Evolutionary conservation across 2,113 vertebrate genomes (phyloP).

Genomic region (Ondatra zibethicus): DNA sequence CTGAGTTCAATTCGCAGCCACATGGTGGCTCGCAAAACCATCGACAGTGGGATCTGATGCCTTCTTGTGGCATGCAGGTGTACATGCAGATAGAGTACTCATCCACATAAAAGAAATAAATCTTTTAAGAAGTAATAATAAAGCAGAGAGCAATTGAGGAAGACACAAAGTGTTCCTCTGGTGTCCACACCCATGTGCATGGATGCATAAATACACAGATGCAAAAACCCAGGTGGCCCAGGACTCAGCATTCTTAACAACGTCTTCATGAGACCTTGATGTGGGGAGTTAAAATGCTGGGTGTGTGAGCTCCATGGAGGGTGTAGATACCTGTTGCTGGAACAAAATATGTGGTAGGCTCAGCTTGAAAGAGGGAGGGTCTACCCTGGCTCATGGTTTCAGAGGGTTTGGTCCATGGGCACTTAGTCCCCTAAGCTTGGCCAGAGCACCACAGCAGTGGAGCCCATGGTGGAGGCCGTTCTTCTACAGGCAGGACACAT

Average conservation of each 20-base stretch:
- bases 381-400: background rate
- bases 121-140: background rate
- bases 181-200: background rate
- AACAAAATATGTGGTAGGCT: background rate
- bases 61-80: background rate
- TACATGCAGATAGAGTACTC: background rate
- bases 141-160: background rate
- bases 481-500: background rate
- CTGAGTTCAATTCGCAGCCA: background rate
- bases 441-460: background rate
- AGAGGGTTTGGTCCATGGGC: background rate
- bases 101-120: background rate
- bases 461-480: background rate
- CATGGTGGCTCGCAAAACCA: background rate
- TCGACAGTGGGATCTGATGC: background rate
- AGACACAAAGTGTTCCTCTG: background rate
- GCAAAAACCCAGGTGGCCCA: background rate
- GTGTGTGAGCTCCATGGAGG: background rate
- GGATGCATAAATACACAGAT: background rate
- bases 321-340: background rate
- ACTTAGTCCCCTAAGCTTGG: background rate
- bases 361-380: background rate
- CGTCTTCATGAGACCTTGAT: background rate
- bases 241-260: background rate
- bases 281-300: background rate